Base-by-base conservation (phyloP, 2,113 vertebrate genomes). In the Brienomyrus longianalis region DNA sequence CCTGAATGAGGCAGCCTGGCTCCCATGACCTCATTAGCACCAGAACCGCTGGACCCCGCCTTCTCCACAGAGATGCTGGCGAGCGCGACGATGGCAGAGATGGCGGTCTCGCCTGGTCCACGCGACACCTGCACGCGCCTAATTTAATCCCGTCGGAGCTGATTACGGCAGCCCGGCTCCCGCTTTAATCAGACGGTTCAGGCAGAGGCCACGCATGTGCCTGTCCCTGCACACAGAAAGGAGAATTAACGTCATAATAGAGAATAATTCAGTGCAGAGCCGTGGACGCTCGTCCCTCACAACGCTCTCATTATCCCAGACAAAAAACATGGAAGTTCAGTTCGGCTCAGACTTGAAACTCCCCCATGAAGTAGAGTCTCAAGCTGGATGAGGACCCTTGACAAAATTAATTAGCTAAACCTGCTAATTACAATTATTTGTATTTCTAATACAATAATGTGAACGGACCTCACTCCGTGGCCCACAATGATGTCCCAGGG, bases 321-420 rank as follows among this genome's bases (percentile, higher is more conserved):
- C 85, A 89, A 90, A 74, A 89, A 88, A 70, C 47, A 88, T 43
- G 91, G 90, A 93, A 91, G 92, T 89, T 91, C 88, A 90, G 89
- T 54, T 88, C 91, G 91, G 91, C 92, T 89, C 90, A 93, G 93
- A 93, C 93, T 93, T 93, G 90, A 91, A 90, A 66, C 92, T 88
- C 84, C 51, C 88, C 74, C 0, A 13, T 39, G 13, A 35, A 80
- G 35, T 6, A 77, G 9, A 35, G 70, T 89, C 66, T 89, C 59
- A 90, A 90, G 92, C 88, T 91, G 89, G n/a, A 59, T 35, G 87
- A 86, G 91, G 84, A 88, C 92, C 90, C 89, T 88, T 90, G 88
- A 89, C 87, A 90, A 86, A 89, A 92, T 93, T 93, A 92, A 93
- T 94, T 93, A 94, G 91, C 90, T 87, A 92, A 92, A 91, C 93